Base-by-base conservation (phyloP, 2,797 vertebrate genomes). In the Pteropus rufus region DNA sequence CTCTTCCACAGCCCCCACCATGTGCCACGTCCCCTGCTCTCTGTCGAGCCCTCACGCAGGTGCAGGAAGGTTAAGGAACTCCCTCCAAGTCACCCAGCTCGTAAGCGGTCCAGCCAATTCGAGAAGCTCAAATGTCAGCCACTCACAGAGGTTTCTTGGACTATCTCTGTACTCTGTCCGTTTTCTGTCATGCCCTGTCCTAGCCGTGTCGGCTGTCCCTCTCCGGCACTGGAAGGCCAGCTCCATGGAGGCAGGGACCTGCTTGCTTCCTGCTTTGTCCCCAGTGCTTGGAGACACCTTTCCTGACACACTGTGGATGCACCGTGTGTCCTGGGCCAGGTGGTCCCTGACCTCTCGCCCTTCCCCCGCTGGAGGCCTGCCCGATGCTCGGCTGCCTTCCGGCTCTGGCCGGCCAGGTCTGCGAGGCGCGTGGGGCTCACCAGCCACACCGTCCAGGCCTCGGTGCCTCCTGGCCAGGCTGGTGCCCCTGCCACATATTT, bases 71-170 rank as follows among this genome's bases (percentile, higher is more conserved):
- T n/a, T 62, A 41, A 41, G 36, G 2, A 8, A 56, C 41, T 65
- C 31, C 36, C 41, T 81, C 49, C 15, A 36, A 18, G 36, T 29
- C 23, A 2, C 3, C 34, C 65, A n/a, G 39, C 52, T 65, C 3
- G 0, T 62, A 24, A 46, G 18, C 2, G 23, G 21, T 11, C 9
- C 52, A 31, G 26, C 12, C 0, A 2, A 85, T 26, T 19, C 10
- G 77, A 77, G 36, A 73, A 26, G 23, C 26, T 72, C 39, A 10
- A 14, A 2, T 12, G 7, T 18, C 41, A 39, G 46, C 19, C 62
- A 19, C 41, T 75, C 36, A 1, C 9, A 77, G 84, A 87, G 7
- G 21, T 7, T 49, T 9, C 36, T n/a, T 0, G 34, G n/a, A 7
- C 19, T 52, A 6, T 21, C 8, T 26, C 44, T 49, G 7, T 29